Base-by-base conservation (phyloP, 2,113 vertebrate species). In the Aegotheles bennettii region DNA sequence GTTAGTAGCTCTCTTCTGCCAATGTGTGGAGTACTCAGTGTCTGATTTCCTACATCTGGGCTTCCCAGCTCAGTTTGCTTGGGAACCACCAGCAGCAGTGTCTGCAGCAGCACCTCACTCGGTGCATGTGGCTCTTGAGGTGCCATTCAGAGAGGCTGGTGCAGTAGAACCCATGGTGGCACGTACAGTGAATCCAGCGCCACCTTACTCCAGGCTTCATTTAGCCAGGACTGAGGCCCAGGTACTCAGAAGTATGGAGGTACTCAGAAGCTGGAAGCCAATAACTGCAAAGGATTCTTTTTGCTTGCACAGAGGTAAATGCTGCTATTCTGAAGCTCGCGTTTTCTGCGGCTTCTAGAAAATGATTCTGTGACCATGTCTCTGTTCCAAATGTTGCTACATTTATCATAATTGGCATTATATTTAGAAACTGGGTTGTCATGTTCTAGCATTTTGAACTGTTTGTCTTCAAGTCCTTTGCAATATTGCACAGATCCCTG, bases 341-440 rank as follows among this genome's bases (percentile, higher is more conserved):
- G 1, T 57, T 94, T 90, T 60, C 45, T 67, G 25, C 29, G 33
- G 47, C 31, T 79, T 73, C 63, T 92, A 54, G 70, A 71, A 71
- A 74, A 84, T 7, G 13, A n/a, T 71, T 47, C 67, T 63, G 50
- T 60, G 82, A 16, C 50, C 16, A 0, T 48, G 31, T 38, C 50
- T 84, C 42, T 70, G 61, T 11, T 95, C 63, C 80, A 89, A 80
- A 56, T 3, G 10, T 67, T 83, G 76, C 70, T 84, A 19, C 14
- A 2, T 92, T 90, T 77, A 71, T 94, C 73, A 35, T 57, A 92
- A 93, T 69, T 91, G 45, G 40, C 29, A 65, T 93, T 92, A 78
- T 57, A 64, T 93, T 92, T 96, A 83, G 93, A 86, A 96, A 89
- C 36, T 50, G 54, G 83, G 77, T 84, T 91, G 83, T 77, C 2